Evolutionary conservation across 92 coral and sea anemone species (phyloP).

Genomic region (Parazoanthus swiftii): DNA sequence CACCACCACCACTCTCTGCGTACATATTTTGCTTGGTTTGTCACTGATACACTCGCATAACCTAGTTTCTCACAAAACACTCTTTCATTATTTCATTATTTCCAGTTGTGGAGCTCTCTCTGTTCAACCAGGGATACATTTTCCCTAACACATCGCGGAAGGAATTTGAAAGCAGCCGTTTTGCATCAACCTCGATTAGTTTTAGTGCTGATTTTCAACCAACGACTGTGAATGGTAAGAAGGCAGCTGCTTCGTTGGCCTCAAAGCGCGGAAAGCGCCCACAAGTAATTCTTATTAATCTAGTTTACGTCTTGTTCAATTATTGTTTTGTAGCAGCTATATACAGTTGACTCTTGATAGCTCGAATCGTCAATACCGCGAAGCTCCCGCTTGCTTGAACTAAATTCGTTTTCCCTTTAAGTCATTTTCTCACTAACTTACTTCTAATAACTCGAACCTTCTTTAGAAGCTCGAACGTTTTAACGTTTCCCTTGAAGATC

Average conservation of each 20-base stretch:
- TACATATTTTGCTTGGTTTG: neutral
- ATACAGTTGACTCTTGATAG: too few relatives aligned
- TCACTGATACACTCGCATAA: too few relatives aligned
- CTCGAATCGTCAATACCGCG: too few relatives aligned
- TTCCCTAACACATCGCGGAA: constrained; percentile 18
- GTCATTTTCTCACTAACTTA: too few relatives aligned
- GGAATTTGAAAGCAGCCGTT: neutral
- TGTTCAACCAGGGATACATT: constrained; percentile 9
- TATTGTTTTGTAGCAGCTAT: neutral
- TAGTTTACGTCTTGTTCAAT: neutral
- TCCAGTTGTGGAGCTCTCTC: constrained; percentile 30
- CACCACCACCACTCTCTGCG: too few relatives aligned
- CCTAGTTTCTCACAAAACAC: neutral
- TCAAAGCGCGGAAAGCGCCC: neutral
- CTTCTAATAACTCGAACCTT: too few relatives aligned
- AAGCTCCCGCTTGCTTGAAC: too few relatives aligned
- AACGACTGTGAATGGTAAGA: constrained; percentile 28
- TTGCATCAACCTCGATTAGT: neutral
- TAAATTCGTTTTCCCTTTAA: too few relatives aligned
- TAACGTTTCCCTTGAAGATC: too few relatives aligned
- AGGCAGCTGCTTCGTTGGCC: neutral
- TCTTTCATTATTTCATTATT: neutral
- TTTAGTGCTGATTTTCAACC: constrained; percentile 37
- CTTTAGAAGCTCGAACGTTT: too few relatives aligned
- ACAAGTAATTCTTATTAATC: neutral